Conservation (phyloP, 1,140 invertebrate genomes). For the Lucilia sericata region DNA sequence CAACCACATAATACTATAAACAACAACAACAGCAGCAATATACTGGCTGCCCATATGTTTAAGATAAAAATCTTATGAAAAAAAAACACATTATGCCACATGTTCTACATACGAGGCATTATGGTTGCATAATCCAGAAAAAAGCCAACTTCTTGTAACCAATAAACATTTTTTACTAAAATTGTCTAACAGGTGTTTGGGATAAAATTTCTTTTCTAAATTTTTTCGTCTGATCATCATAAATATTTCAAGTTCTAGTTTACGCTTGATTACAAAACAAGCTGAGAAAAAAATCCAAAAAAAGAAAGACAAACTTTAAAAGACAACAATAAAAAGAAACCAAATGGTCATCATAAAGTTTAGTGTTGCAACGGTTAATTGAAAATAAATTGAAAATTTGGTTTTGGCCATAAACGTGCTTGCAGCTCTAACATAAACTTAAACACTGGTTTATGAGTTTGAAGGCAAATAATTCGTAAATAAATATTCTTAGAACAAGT, state of each 20-base stretch:
- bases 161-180: background rate
- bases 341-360: background rate
- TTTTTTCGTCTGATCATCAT: background rate
- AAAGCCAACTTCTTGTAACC: background rate
- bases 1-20: background rate
- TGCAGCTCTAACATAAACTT: background rate
- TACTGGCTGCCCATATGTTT: background rate
- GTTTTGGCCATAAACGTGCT: background rate
- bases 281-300: background rate
- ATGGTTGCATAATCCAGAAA: background rate
- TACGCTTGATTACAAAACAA: background rate
- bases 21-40: background rate
- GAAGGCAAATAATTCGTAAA: background rate
- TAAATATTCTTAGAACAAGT: background rate
- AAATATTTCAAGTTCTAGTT: constrained; percentile 29
- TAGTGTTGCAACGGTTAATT: constrained; percentile 26
- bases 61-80: background rate
- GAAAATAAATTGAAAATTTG: constrained; percentile 25
- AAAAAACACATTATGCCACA: background rate
- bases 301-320: constrained; percentile 7
- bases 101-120: background rate
- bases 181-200: constrained; percentile 4
- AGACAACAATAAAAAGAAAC: background rate
- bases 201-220: too few relatives aligned
- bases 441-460: background rate